phyloP scores from a whole-genome alignment of 1,140 invertebrate genomes.

The Zaprionus capensis region DNA sequence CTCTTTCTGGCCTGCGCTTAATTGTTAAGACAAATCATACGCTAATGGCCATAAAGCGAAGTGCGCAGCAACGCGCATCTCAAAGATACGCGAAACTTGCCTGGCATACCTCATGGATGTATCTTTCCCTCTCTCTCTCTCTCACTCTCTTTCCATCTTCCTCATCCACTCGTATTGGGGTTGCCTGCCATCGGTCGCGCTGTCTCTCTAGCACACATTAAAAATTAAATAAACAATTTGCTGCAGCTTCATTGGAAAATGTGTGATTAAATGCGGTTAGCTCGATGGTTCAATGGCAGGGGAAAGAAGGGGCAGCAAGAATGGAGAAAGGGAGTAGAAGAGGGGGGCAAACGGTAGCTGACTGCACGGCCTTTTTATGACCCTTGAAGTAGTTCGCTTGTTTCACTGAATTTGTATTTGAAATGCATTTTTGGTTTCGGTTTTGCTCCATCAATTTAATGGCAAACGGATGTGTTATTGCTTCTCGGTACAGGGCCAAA shows the following conservation, averaged over 20 bases:
- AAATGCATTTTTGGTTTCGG: constrained; percentile 57
- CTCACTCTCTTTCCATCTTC: not conserved
- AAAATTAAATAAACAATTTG: constrained; percentile 83
- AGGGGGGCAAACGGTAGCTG: constrained; percentile 4
- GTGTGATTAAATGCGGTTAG: constrained; percentile 76
- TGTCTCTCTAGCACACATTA: constrained; percentile 59
- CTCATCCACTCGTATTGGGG: not conserved
- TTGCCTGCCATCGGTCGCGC: not conserved
- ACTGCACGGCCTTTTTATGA: constrained; percentile 52
- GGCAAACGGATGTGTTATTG: constrained; percentile 75
- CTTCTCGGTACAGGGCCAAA: constrained; percentile 44
- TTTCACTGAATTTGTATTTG: constrained; percentile 59
- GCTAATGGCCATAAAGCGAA: constrained; percentile 77
- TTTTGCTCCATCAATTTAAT: constrained; percentile 79
- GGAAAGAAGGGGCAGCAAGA: not conserved
- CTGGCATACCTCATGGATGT: constrained; percentile 9
- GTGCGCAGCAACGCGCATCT: constrained; percentile 48
- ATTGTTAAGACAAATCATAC: constrained; percentile 84
- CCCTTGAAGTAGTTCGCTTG: constrained; percentile 40
- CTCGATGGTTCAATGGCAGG: constrained; percentile 5
- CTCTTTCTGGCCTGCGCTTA: constrained; percentile 52
- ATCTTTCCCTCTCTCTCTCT: not conserved
- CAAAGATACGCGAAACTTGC: constrained; percentile 61
- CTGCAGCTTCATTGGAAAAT: constrained; percentile 80
- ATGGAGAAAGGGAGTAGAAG: not conserved